Percentiles rank a stretch among this genome's conserved stretches.
These are phyloP conservation scores for Pelodiscus sinensis DNA, from an alignment of 2,113 vertebrate species.

Conservation along the genomic window DNA sequence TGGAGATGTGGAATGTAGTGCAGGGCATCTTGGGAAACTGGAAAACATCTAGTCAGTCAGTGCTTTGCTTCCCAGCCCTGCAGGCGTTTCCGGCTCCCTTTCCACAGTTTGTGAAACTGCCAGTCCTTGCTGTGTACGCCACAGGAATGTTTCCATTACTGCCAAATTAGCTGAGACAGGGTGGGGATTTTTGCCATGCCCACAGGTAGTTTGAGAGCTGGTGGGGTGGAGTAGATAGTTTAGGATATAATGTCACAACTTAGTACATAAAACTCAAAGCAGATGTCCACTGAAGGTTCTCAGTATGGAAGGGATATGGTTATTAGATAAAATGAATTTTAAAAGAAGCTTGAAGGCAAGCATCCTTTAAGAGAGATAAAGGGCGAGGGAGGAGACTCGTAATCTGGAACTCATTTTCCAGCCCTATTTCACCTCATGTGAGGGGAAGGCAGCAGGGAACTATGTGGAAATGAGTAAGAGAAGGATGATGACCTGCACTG, in stretches of 20 bases:
- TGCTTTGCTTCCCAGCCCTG: no score
- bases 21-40: no score
- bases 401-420: background rate
- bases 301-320: background rate
- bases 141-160: background rate
- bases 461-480: background rate
- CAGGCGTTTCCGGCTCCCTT: no score
- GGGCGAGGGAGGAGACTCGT: accelerated
- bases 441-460: background rate
- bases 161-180: background rate
- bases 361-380: background rate
- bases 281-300: background rate
- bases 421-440: background rate
- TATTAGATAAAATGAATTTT: background rate
- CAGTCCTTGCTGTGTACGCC: no score
- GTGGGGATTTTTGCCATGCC: background rate
- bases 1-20: no score
- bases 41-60: no score
- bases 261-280: background rate
- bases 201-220: background rate
- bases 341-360: background rate
- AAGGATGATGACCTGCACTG: background rate
- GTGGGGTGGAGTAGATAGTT: background rate
- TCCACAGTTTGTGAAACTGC: no score
- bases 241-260: background rate